A percentile compares a stretch with the other conserved stretches of the same genome.
Evolutionary conservation across 2,888 invertebrate genomes (phyloP).

Genomic region (Catocala fraxini): DNA sequence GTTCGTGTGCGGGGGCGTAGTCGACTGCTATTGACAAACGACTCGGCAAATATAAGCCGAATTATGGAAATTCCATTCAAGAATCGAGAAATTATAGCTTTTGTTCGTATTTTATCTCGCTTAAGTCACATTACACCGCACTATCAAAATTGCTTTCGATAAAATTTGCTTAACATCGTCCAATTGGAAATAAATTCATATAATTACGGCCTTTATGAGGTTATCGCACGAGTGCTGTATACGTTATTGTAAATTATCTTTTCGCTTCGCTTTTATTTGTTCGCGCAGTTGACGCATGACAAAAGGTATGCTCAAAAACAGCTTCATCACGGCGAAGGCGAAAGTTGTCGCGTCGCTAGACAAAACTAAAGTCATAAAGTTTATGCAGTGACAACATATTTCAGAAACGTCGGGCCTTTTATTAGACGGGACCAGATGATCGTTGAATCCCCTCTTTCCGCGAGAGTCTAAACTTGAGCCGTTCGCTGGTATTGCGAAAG

Average conservation of each 20-base stretch:
- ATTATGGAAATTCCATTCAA: conserved; percentile 77
- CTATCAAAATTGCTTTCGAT: conserved; percentile 84
- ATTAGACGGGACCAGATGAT: conserved; percentile 82
- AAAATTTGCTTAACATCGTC: conserved; percentile 73
- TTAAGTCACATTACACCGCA: conserved; percentile 70
- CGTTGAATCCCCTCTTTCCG: conserved; percentile 70
- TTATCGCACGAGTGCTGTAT: conserved; percentile 54
- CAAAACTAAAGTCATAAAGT: conserved; percentile 83
- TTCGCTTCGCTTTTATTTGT: conserved; percentile 36
- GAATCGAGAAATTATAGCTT: conserved; percentile 76
- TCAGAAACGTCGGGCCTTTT: conserved; percentile 78
- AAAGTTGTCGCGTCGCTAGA: conserved; percentile 73
- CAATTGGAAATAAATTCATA: conserved; percentile 78
- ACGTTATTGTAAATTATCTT: conserved; percentile 46
- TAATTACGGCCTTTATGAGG: conserved; percentile 78
- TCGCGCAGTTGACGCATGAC: conserved; percentile 55
- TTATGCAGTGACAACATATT: conserved; percentile 86
- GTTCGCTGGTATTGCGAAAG: conserved; percentile 81
- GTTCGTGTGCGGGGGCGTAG: conserved; percentile 44
- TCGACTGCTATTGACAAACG: conserved; percentile 63
- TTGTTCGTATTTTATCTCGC: conserved; percentile 76
- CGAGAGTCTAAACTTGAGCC: conserved; percentile 79
- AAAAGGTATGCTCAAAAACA: conserved; percentile 57
- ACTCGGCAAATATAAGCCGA: conserved; percentile 73
- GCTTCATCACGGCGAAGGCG: conserved; percentile 56